Evolutionary conservation across 1,140 invertebrate species (phyloP).

Genomic region (Drosophila orena): DNA sequence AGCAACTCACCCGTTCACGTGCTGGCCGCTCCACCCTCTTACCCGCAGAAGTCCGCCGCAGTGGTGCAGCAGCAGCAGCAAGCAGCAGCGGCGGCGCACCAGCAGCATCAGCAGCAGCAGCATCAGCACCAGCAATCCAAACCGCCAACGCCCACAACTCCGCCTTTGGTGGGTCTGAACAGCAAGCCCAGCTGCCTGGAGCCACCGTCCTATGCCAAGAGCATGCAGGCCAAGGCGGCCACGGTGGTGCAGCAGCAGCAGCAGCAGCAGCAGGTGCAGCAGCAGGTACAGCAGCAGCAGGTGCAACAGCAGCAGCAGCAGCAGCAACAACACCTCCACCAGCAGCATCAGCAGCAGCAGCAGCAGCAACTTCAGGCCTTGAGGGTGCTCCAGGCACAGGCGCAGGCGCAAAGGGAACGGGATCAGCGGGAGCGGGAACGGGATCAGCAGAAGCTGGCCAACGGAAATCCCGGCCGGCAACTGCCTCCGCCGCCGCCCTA

Average conservation of each 20-base stretch:
- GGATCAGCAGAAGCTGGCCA: conserved; percentile 53
- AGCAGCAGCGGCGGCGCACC: conserved; percentile 67
- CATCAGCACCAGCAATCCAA: conserved; percentile 87
- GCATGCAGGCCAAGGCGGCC: conserved; percentile 93
- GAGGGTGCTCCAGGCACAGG: conserved; percentile 55
- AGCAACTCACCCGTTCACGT: conserved; percentile 86
- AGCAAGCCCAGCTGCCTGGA: conserved; percentile 91
- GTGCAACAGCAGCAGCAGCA: conserved; percentile 68
- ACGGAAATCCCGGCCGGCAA: conserved; percentile 85
- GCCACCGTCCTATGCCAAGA: conserved; percentile 95
- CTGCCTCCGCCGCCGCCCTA: conserved; percentile 90
- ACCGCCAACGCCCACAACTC: conserved; percentile 86
- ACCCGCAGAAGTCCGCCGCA: conserved; percentile 86
- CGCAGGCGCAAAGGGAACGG: conserved; percentile 42
- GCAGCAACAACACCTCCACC: conserved; percentile 69
- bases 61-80: conserved; percentile 87
- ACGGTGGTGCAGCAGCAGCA: conserved; percentile 78
- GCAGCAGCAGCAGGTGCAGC: conserved; percentile 72
- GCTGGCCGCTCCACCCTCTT: conserved; percentile 90
- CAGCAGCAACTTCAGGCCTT: conserved; percentile 81
- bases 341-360: conserved; percentile 80
- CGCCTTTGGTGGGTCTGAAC: conserved; percentile 84
- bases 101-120: conserved; percentile 85
- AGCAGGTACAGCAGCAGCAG: conserved; percentile 85
- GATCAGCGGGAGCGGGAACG: conserved; percentile 35